Evolutionary conservation across 1,140 invertebrate species (phyloP).

Genomic region (Drosophila pseudoananassae): DNA sequence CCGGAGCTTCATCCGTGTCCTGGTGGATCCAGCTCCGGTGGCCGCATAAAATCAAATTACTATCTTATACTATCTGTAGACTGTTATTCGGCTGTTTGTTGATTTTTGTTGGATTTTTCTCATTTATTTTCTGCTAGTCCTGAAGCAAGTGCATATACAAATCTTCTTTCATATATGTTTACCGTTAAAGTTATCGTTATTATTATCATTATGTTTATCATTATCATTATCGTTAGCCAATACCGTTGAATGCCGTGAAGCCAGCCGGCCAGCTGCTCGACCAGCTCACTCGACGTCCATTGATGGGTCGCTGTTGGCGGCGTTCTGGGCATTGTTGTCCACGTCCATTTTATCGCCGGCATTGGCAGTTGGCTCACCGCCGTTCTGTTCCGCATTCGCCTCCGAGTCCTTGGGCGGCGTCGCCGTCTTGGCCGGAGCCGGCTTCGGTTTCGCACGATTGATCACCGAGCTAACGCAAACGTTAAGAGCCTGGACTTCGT

Average conservation of each 20-base stretch:
- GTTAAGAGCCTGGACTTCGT: slow-evolving; percentile 86
- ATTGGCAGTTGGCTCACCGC: slow-evolving; percentile 51
- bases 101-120: slow-evolving; percentile 27
- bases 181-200: slow-evolving; percentile 50
- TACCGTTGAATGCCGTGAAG: slow-evolving; percentile 53
- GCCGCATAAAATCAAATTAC: slow-evolving; percentile 41
- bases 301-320: slow-evolving; percentile 34
- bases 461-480: slow-evolving; percentile 81
- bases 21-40: slow-evolving; percentile 15
- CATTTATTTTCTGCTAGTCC: slow-evolving; percentile 42
- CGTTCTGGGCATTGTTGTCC: slow-evolving; percentile 56
- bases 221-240: slow-evolving; percentile 70
- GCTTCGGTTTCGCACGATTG: slow-evolving; percentile 84
- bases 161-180: slow-evolving; percentile 46
- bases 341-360: slow-evolving; percentile 69
- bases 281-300: slow-evolving; percentile 69
- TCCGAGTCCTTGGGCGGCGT: slow-evolving; percentile 67
- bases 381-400: slow-evolving; percentile 72
- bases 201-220: slow-evolving; percentile 29
- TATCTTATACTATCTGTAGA: slow-evolving; percentile 29
- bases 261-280: background rate
- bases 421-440: slow-evolving; percentile 66
- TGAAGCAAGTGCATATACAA: slow-evolving; percentile 68
- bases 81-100: slow-evolving; percentile 19
- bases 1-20: slow-evolving; percentile 8